A percentile compares a stretch with the other conserved stretches of the same genome.
phyloP scores from a whole-genome alignment of 37 sponge, comb jelly and placozoan genomes.

The Halichondria panicea region DNA sequence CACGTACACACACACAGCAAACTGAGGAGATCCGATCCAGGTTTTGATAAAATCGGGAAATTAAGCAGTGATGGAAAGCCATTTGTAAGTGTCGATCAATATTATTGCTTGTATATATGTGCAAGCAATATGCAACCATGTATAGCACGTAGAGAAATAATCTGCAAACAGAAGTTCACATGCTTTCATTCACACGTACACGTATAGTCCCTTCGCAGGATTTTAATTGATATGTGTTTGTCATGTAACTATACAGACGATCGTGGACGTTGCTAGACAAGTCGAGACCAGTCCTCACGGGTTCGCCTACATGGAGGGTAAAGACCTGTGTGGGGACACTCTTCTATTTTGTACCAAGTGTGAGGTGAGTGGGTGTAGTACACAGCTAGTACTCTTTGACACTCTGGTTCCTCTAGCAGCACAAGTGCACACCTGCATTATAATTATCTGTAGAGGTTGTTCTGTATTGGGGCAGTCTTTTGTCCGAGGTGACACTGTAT shows the following conservation, averaged over 20 bases:
- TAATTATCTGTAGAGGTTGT: neutral
- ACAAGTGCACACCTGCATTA: neutral
- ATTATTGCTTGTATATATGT: too few relatives aligned
- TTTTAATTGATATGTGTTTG: too few relatives aligned
- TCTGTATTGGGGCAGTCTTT: neutral
- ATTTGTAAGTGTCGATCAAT: too few relatives aligned
- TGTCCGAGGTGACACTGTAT: too few relatives aligned
- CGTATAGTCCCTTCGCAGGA: too few relatives aligned
- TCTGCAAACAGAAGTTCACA: too few relatives aligned
- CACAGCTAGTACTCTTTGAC: neutral
- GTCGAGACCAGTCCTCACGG: neutral
- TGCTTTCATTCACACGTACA: too few relatives aligned
- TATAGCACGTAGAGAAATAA: too few relatives aligned
- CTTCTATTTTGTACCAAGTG: conserved; percentile 22
- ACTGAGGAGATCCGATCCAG: conserved; percentile 29
- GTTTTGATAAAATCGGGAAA: conserved; percentile 30
- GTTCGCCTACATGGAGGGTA: neutral
- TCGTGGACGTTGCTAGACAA: conserved; percentile 35
- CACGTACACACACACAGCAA: too few relatives aligned
- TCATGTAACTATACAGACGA: conserved; percentile 18
- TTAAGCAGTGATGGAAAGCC: conserved; percentile 22
- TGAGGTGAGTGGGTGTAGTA: conserved; percentile 20
- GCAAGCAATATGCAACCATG: too few relatives aligned
- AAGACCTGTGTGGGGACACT: neutral
- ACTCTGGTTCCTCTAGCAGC: neutral